Percentiles rank a stretch among this genome's conserved stretches.
These are phyloP conservation scores for Dendropsophus ebraccatus DNA, from an alignment of 2,113 vertebrate genomes.

Conservation along the genomic window DNA sequence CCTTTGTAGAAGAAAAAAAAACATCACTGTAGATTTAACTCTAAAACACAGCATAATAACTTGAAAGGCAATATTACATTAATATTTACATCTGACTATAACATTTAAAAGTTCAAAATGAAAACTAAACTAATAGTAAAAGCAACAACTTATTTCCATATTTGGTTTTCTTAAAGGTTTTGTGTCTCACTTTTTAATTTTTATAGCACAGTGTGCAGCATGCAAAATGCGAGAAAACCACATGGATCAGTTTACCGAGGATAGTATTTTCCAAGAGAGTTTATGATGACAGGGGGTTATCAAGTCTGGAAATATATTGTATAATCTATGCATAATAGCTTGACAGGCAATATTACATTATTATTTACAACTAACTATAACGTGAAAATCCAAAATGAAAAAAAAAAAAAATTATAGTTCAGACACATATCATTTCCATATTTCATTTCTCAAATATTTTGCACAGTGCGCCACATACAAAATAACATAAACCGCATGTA, in stretches of 20 bases:
- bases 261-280: neutral
- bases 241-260: neutral
- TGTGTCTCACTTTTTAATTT: neutral
- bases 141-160: neutral
- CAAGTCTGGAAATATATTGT: neutral
- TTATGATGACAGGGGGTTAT: neutral
- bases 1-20: conserved; percentile 15
- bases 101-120: neutral
- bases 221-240: no score
- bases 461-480: no score
- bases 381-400: no score
- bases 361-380: no score
- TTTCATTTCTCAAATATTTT: no score
- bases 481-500: no score
- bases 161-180: neutral
- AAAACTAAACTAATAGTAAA: neutral
- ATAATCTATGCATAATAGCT: neutral
- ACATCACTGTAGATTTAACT: conserved; percentile 27
- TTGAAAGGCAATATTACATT: conserved; percentile 1
- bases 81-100: neutral
- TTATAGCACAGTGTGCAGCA: neutral
- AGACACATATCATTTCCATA: no score
- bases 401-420: no score
- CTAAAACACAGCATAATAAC: conserved; percentile 16
- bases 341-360: no score